Conservation (phyloP, 1,140 invertebrate genomes). For the Drosophila sturtevanti region DNA sequence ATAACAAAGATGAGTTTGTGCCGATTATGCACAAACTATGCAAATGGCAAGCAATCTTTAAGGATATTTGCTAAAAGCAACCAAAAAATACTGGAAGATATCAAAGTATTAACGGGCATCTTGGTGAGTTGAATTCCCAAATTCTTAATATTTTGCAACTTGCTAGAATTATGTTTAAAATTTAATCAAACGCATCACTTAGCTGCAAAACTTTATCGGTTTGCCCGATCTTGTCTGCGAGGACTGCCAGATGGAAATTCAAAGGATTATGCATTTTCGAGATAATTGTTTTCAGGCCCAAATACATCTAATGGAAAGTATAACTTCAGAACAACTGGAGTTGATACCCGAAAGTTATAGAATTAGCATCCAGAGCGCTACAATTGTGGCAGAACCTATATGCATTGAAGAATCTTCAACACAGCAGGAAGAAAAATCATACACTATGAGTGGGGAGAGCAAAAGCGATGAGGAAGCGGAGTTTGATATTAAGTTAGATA, state of each 20-base stretch:
- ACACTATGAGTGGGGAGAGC: not conserved
- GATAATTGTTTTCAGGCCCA: slow-evolving; percentile 41
- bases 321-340: slow-evolving; percentile 31
- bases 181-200: not conserved
- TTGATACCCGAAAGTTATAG: slow-evolving; percentile 32
- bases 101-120: slow-evolving; percentile 47
- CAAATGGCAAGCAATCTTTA: slow-evolving; percentile 22
- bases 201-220: slow-evolving; percentile 38
- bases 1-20: slow-evolving; percentile 27
- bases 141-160: not conserved
- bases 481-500: not conserved
- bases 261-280: slow-evolving; percentile 40
- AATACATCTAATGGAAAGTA: slow-evolving; percentile 20
- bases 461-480: slow-evolving; percentile 2
- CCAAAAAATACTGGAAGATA: slow-evolving; percentile 34
- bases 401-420: not conserved
- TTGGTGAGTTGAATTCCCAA: slow-evolving; percentile 24
- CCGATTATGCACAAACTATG: slow-evolving; percentile 36
- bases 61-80: slow-evolving; percentile 41
- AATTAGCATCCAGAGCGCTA: not conserved
- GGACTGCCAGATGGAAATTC: slow-evolving; percentile 37
- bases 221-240: slow-evolving; percentile 50
- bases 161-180: not conserved
- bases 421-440: not conserved
- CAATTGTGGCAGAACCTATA: not conserved